phyloP scores from a whole-genome alignment of 2,797 vertebrate species.

The Choloepus didactylus region DNA sequence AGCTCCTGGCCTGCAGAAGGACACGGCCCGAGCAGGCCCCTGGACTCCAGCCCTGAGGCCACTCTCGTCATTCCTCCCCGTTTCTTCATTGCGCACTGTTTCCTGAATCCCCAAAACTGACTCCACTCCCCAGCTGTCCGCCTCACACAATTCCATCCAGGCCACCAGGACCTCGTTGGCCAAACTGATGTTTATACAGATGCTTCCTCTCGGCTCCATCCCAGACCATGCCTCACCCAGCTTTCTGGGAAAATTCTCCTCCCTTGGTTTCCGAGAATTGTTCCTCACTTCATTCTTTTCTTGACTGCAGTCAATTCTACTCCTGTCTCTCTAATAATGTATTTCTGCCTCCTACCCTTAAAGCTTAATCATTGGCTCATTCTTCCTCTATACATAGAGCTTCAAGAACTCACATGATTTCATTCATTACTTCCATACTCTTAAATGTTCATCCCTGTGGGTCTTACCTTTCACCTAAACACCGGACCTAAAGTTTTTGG shows the following conservation, averaged over 20 bases:
- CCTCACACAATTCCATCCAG: rapidly evolving
- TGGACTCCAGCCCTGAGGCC: not conserved
- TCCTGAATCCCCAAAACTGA: not conserved
- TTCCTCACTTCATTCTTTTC: not conserved
- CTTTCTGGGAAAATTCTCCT: not conserved
- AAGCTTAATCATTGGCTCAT: not conserved
- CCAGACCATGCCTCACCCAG: not conserved
- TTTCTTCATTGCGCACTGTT: too few relatives aligned
- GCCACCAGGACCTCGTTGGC: not conserved
- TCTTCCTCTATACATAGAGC: not conserved
- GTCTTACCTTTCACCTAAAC: not conserved
- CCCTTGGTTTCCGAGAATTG: not conserved
- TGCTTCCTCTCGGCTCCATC: not conserved
- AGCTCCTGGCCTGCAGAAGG: not conserved
- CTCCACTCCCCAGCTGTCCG: too few relatives aligned
- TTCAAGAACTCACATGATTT: rapidly evolving
- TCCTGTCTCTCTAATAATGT: too few relatives aligned
- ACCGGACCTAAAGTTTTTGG: not conserved
- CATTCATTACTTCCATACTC: rapidly evolving
- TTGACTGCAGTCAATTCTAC: not conserved
- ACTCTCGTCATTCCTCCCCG: rapidly evolving
- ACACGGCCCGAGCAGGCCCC: rapidly evolving
- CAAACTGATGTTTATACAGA: rapidly evolving
- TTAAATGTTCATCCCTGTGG: rapidly evolving
- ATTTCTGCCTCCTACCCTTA: not conserved